These are phyloP conservation scores for Mechanitis mazaeus DNA, from an alignment of 2,888 invertebrate species.

Conservation along the genomic window DNA sequence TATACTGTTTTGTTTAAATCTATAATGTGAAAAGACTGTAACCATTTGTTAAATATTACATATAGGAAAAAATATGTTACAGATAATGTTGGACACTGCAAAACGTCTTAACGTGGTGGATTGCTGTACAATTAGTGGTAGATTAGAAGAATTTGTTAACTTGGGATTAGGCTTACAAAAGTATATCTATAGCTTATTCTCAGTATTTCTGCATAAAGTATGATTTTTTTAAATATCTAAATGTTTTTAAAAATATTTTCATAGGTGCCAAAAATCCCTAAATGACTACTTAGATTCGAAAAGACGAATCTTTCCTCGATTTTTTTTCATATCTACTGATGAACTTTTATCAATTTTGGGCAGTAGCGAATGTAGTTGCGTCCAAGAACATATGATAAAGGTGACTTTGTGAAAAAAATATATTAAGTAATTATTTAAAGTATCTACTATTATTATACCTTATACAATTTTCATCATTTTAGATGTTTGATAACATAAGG, in stretches of 20 bases:
- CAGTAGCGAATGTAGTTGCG: constrained; percentile 87
- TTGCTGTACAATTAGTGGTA: constrained; percentile 84
- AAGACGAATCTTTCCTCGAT: constrained; percentile 90
- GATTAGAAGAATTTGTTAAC: constrained; percentile 84
- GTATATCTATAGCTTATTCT: constrained; percentile 36
- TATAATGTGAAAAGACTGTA: too few relatives aligned
- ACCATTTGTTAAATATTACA: neutral
- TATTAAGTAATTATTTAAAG: neutral
- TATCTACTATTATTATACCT: too few relatives aligned
- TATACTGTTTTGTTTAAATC: constrained; percentile 36
- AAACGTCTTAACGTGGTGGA: constrained; percentile 87
- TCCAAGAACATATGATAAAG: constrained; percentile 96
- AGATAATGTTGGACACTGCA: constrained; percentile 91
- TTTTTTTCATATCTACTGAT: constrained; percentile 96
- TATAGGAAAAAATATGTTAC: constrained; percentile 28
- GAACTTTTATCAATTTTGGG: constrained; percentile 93
- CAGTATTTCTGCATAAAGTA: neutral
- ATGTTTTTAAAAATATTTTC: too few relatives aligned
- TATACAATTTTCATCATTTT: constrained; percentile 21
- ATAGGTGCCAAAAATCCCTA: constrained; percentile 89
- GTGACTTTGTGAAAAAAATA: constrained; percentile 48
- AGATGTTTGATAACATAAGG: constrained; percentile 95
- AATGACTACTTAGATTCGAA: constrained; percentile 94
- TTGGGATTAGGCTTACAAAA: constrained; percentile 86
- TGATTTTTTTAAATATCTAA: too few relatives aligned